Conservation (phyloP, 92 coral and sea anemone species). For the Paramuricea clavata region DNA sequence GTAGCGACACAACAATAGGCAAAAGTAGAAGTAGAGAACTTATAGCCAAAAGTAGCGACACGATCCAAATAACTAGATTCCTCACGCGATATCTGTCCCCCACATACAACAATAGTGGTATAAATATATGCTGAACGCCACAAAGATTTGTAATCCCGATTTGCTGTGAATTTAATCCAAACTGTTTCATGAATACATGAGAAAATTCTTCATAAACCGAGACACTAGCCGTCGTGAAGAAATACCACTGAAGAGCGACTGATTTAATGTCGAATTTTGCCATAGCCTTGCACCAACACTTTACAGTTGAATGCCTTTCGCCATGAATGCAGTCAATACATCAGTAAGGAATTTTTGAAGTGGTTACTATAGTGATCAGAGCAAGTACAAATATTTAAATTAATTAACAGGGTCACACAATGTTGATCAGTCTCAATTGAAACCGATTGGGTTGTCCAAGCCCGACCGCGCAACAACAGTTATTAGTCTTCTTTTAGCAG, state of each 20-base stretch:
- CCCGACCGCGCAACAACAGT: too few species aligned
- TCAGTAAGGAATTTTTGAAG: too few species aligned
- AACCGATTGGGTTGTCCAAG: too few species aligned
- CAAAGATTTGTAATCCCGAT: background rate
- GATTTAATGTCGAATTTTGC: background rate
- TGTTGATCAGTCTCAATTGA: too few species aligned
- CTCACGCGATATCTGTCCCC: background rate
- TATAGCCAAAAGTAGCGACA: background rate
- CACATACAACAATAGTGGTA: background rate
- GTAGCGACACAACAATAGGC: background rate
- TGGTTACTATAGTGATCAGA: too few species aligned
- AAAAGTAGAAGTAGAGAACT: background rate
- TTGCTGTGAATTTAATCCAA: background rate
- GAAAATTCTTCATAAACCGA: background rate
- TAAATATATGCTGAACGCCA: background rate
- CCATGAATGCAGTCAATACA: too few species aligned
- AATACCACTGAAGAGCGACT: background rate
- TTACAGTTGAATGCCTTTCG: too few species aligned
- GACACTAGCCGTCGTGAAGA: background rate
- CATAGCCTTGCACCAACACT: too few species aligned
- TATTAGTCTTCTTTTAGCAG: too few species aligned
- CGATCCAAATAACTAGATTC: background rate
- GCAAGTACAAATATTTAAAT: too few species aligned
- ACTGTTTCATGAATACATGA: background rate
- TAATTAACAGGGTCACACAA: too few species aligned